Conservation (phyloP, 2,113 vertebrate genomes). For the Mastomys natalensis region DNA sequence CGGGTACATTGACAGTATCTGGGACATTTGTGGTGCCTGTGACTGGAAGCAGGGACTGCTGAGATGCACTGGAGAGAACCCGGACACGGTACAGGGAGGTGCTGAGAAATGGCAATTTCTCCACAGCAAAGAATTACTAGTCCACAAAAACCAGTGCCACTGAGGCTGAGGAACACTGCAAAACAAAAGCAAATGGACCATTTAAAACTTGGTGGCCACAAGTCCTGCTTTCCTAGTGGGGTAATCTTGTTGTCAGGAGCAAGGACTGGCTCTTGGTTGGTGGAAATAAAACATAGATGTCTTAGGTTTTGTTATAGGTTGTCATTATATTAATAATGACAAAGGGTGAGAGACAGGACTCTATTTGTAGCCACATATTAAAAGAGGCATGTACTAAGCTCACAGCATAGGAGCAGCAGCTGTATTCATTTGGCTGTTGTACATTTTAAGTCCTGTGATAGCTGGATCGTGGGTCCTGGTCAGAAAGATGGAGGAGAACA, state of each 20-base stretch:
- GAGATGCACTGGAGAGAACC: not conserved
- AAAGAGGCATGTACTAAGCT: not conserved
- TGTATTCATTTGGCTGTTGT: too few relatives aligned
- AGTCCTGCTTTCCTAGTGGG: not conserved
- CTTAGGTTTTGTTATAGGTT: too few relatives aligned
- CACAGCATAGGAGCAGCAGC: not conserved
- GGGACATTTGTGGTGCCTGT: not conserved
- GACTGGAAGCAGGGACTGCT: not conserved
- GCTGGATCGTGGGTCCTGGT: fast-evolving
- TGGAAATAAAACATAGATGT: not conserved
- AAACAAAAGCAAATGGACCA: not conserved
- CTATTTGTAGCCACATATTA: not conserved
- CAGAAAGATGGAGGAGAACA: too few relatives aligned
- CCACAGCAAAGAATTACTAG: not conserved
- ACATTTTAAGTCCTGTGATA: not conserved
- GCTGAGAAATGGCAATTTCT: not conserved
- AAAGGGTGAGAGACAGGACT: not conserved
- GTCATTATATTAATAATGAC: not conserved
- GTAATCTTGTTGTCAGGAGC: not conserved
- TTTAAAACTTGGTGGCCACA: not conserved
- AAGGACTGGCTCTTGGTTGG: not conserved
- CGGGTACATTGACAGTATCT: not conserved
- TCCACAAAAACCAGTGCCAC: not conserved
- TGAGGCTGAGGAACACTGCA: not conserved
- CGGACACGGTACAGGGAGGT: not conserved